phyloP scores from a whole-genome alignment of 2,113 vertebrate genomes.

The Montifringilla adamsi region DNA sequence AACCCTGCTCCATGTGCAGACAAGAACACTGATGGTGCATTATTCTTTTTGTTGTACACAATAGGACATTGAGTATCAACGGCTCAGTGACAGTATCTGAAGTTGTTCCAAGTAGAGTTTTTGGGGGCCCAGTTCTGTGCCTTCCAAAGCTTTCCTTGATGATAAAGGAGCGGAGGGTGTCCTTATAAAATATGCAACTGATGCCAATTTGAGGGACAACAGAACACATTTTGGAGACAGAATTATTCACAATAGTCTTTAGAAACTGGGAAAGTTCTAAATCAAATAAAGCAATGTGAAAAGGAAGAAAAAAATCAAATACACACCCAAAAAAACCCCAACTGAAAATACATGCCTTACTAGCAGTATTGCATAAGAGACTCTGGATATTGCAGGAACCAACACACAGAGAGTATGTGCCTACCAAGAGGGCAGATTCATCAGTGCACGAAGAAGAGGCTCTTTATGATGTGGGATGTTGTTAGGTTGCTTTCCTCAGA shows the following conservation, averaged over 20 bases:
- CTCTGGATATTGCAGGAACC: not conserved
- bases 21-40: not conserved
- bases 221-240: not conserved
- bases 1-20: not conserved
- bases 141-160: not conserved
- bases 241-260: not conserved
- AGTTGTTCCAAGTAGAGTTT: not conserved
- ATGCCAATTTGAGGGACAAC: not conserved
- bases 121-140: not conserved
- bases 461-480: not conserved
- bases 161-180: not conserved
- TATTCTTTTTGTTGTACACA: not conserved
- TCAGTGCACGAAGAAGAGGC: not conserved
- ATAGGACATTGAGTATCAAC: rapidly evolving
- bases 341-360: not conserved
- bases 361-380: not conserved
- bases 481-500: not conserved
- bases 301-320: not conserved
- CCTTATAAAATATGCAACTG: not conserved
- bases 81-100: not conserved
- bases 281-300: not conserved
- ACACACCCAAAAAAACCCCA: rapidly evolving
- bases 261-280: not conserved
- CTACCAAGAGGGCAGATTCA: not conserved
- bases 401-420: not conserved